Evolutionary conservation across 2,888 invertebrate species (phyloP).

Genomic region (Trissolcus japonicus): DNA sequence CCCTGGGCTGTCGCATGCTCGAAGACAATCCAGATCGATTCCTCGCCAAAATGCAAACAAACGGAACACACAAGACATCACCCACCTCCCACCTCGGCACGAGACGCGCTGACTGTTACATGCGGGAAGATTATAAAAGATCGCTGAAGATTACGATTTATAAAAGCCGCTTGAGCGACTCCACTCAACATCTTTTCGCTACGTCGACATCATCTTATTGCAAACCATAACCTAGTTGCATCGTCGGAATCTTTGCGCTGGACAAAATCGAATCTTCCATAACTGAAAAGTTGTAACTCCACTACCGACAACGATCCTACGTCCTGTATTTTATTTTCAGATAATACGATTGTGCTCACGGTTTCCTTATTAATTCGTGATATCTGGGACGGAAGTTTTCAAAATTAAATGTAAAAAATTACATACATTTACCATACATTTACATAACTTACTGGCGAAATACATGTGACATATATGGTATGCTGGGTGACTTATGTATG

Average conservation of each 20-base stretch:
- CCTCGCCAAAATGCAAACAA: conserved; percentile 17
- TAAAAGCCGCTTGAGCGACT: conserved; percentile 30
- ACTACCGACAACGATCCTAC: no score
- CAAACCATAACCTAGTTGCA: conserved; percentile 34
- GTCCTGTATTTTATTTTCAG: no score
- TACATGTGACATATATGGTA: no score
- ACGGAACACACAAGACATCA: conserved; percentile 28
- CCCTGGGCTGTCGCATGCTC: conserved; percentile 36
- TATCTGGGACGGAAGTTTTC: no score
- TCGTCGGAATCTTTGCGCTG: neutral
- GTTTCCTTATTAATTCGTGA: no score
- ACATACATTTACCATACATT: no score
- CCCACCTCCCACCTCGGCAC: neutral
- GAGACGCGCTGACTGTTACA: conserved; percentile 28
- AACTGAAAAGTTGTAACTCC: no score
- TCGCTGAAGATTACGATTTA: conserved; percentile 35
- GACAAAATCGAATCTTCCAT: conserved; percentile 20
- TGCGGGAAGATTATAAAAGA: conserved; percentile 49
- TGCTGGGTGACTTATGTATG: no score
- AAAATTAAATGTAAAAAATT: no score
- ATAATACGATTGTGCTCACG: no score
- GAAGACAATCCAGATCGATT: conserved; percentile 37
- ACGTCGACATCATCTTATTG: conserved; percentile 32
- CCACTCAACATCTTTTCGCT: conserved; percentile 20
- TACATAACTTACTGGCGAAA: no score